Evolutionary conservation across 2,113 vertebrate genomes (phyloP), one percentile per base, ranked within the genome.

Genomic region (Psilopsiagon aurifrons): DNA sequence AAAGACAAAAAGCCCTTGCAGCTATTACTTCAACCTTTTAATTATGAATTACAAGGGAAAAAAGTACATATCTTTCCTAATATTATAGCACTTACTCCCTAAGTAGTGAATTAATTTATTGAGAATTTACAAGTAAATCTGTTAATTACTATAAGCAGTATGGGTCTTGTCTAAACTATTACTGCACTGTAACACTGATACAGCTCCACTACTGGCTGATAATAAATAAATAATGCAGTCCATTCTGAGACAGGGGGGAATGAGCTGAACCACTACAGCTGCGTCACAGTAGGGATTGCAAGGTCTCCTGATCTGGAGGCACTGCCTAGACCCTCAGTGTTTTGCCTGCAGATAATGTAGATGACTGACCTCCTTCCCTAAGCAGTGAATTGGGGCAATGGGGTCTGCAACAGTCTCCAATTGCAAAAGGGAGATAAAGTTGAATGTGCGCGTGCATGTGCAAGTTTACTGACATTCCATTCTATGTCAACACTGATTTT

Each of bases 101-200:
- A 85, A 95, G 71, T 80, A 78, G 59, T 75, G 59, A 94, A 93
- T 95, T 86, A 76, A 92, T 94, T 95, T 94, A 63, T 33, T 88
- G 70, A 89, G 77, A 82, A 90, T 95, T 95, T 93, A 93, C 83
- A 92, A 92, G 69, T 80, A 92, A 96, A 96, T 94, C 74, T 95
- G 74, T 82, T 95, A 96, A 96, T 97, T 97, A 82, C 81, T 67
- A n/a, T 22, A 37, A 94, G 78, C 70, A 93, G 49, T 82, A 80
- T 0, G 1, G 67, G 57, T 74, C 59, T 82, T 75, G 73, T 89
- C 82, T 83, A 77, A 95, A 88, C 33, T 52, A n/a, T 49, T 69
- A 54, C 43, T 63, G 54, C 46, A 20, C n/a, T 69, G 41, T 60
- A 78, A 82, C 44, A 22, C 25, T 44, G 88, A 81, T 86, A 75